Evolutionary conservation across 2,888 invertebrate species (phyloP), one percentile per base, ranked within the genome.

Genomic region (Polyommatus iphigenia): DNA sequence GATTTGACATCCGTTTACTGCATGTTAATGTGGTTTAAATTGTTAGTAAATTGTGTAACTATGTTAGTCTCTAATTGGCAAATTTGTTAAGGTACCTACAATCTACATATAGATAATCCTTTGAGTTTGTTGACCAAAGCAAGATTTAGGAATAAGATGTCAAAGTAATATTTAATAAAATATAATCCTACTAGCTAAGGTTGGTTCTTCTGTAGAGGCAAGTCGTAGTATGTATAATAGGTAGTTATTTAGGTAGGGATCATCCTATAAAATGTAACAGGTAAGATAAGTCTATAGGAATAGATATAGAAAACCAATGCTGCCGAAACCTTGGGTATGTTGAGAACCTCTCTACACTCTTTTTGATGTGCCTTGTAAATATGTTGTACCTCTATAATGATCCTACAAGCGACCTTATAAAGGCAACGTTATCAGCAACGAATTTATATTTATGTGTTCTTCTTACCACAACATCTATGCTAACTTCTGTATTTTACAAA

Each of bases 1-100:
- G 20, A 54, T 73, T 73, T 75, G 54, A 75, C 72, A 20, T 41
- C 20, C 24, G 73, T 73, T 54, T 54, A 24, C 50, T 75, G 75
- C 75, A 75, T 75, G 75, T 75, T 20, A 15, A 75, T 75, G 75
- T 75, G 75, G 75, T 73, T 73, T 41, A 50, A 75, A 75, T 6
- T 75, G 50, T 29, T 75, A 18, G 41, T 73, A 73, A 73, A 73
- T 73, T 73, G 73, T 73, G 46, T 73, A 73, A 73, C 4, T 36
- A 41, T 46, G 7, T 41, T 18, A 13, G 13, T 29, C 6, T 67
- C 3, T 15, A 67, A 29, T 67, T 67, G 67, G 29, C 67, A 20
- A 59, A n/a, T 8, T 10, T 0, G 10, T 10, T 46, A 3, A 41
- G 10, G 46, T 46, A 13, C 10, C 46, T 46, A 46, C 46, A 46